Evolutionary conservation across 2,797 vertebrate genomes (phyloP), one percentile per base, ranked within the genome.

Genomic region (Morus bassanus): DNA sequence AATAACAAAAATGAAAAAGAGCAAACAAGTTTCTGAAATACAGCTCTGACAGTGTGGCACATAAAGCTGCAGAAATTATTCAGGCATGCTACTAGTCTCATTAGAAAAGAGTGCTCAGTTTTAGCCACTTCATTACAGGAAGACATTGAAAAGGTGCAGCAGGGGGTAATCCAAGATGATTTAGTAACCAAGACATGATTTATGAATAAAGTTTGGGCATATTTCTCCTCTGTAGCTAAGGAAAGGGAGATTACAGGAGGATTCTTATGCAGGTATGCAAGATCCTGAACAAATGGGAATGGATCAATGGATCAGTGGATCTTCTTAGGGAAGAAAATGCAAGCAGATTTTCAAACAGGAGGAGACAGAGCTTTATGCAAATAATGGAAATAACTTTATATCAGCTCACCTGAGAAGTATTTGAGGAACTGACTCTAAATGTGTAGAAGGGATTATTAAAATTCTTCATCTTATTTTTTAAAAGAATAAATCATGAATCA

Each of bases 21-120:
- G 77, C 27, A 94, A 89, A 94, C 53, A 92, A 79, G 50, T 85
- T 91, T 96, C 89, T 97, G 57, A 86, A 94, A 89, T 53, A 37
- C 3, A 43, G 72, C 33, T 90, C 46, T 91, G 88, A 54, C 95
- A 88, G 18, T 2, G 5, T 70, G 68, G 73, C n/a, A 7, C 31
- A 13, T 63, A 70, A 86, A 86, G 31, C 23, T 84, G 67, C 74
- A 93, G 27, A 92, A 94, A 93, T 96, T 96, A 83, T 88, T 90
- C 91, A 84, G 54, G 39, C 68, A 81, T 94, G 57, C 53, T 85
- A 43, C 48, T 89, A 30, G 27, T 74, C 75, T 91, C 57, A 16
- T 92, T 91, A 91, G 84, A 57, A 93, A 77, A 37, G 28, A 69
- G 46, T 13, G 54, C 78, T 86, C 70, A 57, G 41, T 70, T 93